These are phyloP conservation scores for Oligia fasciuncula DNA, from an alignment of 2,888 invertebrate species.

Conservation along the genomic window DNA sequence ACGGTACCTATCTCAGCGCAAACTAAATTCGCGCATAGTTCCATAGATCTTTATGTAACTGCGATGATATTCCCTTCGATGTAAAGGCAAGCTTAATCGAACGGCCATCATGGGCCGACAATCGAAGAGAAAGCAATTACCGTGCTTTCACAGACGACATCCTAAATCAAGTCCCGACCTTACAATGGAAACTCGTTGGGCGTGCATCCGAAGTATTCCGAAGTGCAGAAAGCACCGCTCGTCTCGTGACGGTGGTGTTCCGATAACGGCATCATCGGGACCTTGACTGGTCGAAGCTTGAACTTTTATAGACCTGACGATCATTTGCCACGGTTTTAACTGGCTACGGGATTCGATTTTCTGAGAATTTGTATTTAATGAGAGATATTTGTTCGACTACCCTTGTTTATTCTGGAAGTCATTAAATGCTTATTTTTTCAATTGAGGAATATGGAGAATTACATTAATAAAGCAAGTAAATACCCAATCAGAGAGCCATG, in stretches of 20 bases:
- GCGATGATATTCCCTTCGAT: slow-evolving; percentile 42
- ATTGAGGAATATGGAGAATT: not conserved
- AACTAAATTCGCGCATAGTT: slow-evolving; percentile 16
- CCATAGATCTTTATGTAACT: slow-evolving; percentile 38
- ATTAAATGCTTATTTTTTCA: not conserved
- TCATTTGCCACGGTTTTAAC: slow-evolving; percentile 68
- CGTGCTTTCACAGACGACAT: slow-evolving; percentile 59
- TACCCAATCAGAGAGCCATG: not conserved
- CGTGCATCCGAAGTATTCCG: slow-evolving; percentile 63
- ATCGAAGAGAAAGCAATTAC: slow-evolving; percentile 67
- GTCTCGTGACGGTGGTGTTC: slow-evolving; percentile 85
- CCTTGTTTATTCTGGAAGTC: slow-evolving; percentile 4
- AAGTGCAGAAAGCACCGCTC: slow-evolving; percentile 73
- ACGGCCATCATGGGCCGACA: slow-evolving; percentile 50
- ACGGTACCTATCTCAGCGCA: not conserved
- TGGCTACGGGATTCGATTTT: slow-evolving; percentile 28
- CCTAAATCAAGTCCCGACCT: slow-evolving; percentile 64
- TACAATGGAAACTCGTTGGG: slow-evolving; percentile 72
- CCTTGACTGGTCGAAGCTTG: slow-evolving; percentile 82
- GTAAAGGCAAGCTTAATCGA: slow-evolving; percentile 51
- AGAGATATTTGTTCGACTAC: slow-evolving; percentile 13
- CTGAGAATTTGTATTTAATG: slow-evolving; percentile 45
- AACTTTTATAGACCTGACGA: slow-evolving; percentile 78
- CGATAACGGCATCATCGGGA: slow-evolving; percentile 86
- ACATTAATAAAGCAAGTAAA: no score